Evolutionary conservation across 1,140 invertebrate genomes (phyloP).

Genomic region (Belonocnema kinseyi): DNA sequence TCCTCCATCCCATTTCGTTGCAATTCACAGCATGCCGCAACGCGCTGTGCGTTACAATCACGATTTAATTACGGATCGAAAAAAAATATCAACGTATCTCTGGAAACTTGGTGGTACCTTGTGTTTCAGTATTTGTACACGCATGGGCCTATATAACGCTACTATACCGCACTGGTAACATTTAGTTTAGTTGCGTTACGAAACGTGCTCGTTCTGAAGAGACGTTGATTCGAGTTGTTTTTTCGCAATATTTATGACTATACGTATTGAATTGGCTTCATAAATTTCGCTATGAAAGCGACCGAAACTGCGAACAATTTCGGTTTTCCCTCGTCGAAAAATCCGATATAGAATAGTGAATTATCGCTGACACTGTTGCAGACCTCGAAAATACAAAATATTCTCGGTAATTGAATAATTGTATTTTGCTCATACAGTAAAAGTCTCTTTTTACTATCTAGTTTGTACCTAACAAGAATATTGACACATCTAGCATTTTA

Average conservation of each 20-base stretch:
- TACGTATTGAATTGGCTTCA: background rate
- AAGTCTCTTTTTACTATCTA: background rate
- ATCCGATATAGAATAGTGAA: background rate
- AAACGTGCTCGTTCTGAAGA: background rate
- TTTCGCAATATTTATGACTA: background rate
- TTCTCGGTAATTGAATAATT: background rate
- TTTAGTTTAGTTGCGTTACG: background rate
- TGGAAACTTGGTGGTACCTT: background rate
- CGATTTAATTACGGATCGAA: constrained; percentile 21
- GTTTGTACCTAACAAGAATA: no score
- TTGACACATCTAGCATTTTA: no score
- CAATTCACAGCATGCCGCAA: constrained; percentile 16
- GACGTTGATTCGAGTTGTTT: constrained; percentile 5
- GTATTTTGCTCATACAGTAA: background rate
- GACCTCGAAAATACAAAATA: background rate
- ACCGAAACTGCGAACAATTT: background rate
- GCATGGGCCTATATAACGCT: background rate
- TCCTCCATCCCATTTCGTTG: constrained; percentile 8
- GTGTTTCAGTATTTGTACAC: background rate
- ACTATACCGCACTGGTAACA: background rate
- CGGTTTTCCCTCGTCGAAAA: background rate
- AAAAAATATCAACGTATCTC: constrained; percentile 13
- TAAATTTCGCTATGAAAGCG: background rate
- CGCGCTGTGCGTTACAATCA: constrained; percentile 22
- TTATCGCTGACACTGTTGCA: background rate